A percentile compares a stretch with the other conserved stretches of the same genome.
phyloP scores from a whole-genome alignment of 2,113 vertebrate species.

The Gymnogyps californianus region DNA sequence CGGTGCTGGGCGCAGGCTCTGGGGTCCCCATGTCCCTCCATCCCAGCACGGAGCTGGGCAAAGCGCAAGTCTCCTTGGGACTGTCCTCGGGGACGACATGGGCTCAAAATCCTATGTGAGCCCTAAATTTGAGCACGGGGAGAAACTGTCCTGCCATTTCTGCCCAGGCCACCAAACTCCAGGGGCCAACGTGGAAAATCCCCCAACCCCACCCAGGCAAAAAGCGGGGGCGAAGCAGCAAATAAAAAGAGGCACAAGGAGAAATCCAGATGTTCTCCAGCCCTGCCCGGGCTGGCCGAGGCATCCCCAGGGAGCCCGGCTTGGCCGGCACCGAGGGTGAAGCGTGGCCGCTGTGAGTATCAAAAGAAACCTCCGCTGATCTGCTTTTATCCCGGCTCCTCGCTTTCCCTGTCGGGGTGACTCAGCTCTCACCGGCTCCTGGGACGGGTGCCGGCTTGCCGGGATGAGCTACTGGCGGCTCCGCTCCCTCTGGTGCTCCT shows the following conservation, averaged over 20 bases:
- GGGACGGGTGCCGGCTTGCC: background rate
- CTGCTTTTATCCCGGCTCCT: background rate
- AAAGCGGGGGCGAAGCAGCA: background rate
- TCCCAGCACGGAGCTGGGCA: background rate
- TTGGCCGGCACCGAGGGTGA: background rate
- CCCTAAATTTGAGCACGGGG: accelerated
- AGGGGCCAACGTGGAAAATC: background rate
- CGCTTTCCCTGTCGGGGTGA: background rate
- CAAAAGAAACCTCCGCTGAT: background rate
- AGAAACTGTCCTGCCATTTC: background rate
- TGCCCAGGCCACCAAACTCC: background rate
- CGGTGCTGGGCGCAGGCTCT: accelerated
- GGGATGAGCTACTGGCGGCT: background rate
- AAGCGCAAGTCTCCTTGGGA: accelerated
- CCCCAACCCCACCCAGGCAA: background rate
- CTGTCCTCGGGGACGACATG: accelerated
- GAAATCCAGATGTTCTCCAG: background rate
- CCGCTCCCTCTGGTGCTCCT: background rate
- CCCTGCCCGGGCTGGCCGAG: background rate
- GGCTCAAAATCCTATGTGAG: accelerated
- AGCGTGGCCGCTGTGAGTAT: background rate
- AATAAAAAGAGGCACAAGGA: background rate
- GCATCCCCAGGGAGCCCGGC: background rate
- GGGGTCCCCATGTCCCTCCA: background rate
- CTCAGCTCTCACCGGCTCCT: background rate